phyloP scores from a whole-genome alignment of 2,113 vertebrate genomes.

The Donacobius atricapilla region DNA sequence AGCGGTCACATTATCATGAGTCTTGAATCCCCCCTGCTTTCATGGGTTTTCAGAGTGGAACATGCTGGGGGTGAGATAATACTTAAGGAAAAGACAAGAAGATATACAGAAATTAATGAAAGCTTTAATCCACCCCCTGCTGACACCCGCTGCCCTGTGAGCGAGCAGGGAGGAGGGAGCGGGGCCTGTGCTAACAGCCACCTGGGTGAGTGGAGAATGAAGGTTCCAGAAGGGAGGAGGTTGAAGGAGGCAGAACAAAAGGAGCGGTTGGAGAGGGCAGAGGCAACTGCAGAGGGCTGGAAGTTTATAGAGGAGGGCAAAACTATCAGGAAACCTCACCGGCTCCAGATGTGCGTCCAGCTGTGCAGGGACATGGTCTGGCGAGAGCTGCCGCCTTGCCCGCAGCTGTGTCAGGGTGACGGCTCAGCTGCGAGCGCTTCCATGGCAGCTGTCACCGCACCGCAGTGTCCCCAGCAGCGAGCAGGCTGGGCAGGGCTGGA shows the following conservation, averaged over 20 bases:
- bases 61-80: background rate
- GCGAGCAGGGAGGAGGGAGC: background rate
- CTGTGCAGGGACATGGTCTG: background rate
- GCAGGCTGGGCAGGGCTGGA: background rate
- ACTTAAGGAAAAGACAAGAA: background rate
- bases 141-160: background rate
- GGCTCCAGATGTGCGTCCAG: background rate
- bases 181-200: background rate
- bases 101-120: background rate
- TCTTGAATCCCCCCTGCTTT: background rate
- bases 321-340: background rate
- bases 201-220: fast-evolving
- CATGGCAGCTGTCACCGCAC: background rate
- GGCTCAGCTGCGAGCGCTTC: background rate
- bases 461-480: background rate
- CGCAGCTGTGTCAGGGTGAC: background rate
- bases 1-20: fast-evolving
- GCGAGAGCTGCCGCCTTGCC: background rate
- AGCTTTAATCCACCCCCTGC: background rate
- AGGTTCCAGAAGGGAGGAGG: background rate
- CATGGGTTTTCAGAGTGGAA: background rate
- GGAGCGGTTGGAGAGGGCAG: background rate
- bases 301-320: background rate
- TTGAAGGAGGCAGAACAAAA: no score
- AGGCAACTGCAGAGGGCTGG: background rate